A percentile compares a stretch with the other conserved stretches of the same genome.
These are phyloP conservation scores for Cantharis nigra DNA, from an alignment of 2,888 invertebrate species.

Conservation along the genomic window DNA sequence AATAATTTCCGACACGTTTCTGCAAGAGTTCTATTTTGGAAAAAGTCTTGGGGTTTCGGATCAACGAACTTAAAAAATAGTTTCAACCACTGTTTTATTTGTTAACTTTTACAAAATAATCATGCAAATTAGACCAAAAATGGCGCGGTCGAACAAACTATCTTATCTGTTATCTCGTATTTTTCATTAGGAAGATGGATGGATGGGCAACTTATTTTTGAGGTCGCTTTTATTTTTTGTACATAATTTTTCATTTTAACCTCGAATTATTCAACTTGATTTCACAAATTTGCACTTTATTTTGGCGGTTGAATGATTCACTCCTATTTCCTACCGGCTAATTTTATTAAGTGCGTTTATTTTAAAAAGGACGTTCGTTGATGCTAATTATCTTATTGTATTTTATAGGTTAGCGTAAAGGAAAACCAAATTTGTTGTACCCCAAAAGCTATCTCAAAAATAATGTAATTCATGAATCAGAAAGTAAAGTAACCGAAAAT, in stretches of 20 bases:
- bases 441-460: background rate
- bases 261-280: background rate
- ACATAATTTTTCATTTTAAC: background rate
- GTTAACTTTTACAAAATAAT: background rate
- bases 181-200: background rate
- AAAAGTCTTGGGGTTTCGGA: background rate
- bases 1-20: background rate
- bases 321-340: background rate
- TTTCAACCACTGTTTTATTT: background rate
- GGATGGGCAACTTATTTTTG: background rate
- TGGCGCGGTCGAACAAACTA: background rate
- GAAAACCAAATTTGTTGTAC: background rate
- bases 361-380: background rate
- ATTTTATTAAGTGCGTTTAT: background rate
- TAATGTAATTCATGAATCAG: background rate
- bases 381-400: background rate
- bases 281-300: background rate
- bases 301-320: background rate
- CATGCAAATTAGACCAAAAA: background rate
- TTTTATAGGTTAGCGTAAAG: background rate
- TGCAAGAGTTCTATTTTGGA: background rate
- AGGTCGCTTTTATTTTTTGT: background rate
- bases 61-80: background rate
- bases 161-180: background rate
- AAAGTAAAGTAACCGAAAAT: background rate